Conservation (phyloP, 1,140 invertebrate species). For the roundworm (Caenorhabditis elegans) region WBcel235 BX284606.5:3241001-3241500, state of each 20-base stretch:
- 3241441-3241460: constrained; percentile 1
- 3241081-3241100: constrained; percentile 30
- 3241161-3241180: constrained; percentile 9
- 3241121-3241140: constrained; percentile 29
- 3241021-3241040: constrained; percentile 44
- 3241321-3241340: constrained; percentile 43
- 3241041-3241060: constrained; percentile 26
- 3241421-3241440: constrained; percentile 14
- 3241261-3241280: constrained; percentile 34
- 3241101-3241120: constrained; percentile 40
- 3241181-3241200: constrained; percentile 34
- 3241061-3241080: constrained; percentile 29
- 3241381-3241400: not conserved
- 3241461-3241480: constrained; percentile 14
- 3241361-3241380: not conserved
- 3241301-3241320: constrained; percentile 39
- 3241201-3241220: constrained; percentile 34
- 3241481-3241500: constrained; percentile 7
- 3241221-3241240: constrained; percentile 41
- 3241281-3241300: constrained; percentile 49
- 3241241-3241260: constrained; percentile 35
- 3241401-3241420: constrained; percentile 23
- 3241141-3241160: not conserved
- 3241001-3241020: constrained; percentile 12
- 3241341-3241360: not conserved